Percentiles rank a stretch among this genome's conserved stretches.
phyloP scores from a whole-genome alignment of 2,888 invertebrate genomes.

The Melanargia galathea region DNA sequence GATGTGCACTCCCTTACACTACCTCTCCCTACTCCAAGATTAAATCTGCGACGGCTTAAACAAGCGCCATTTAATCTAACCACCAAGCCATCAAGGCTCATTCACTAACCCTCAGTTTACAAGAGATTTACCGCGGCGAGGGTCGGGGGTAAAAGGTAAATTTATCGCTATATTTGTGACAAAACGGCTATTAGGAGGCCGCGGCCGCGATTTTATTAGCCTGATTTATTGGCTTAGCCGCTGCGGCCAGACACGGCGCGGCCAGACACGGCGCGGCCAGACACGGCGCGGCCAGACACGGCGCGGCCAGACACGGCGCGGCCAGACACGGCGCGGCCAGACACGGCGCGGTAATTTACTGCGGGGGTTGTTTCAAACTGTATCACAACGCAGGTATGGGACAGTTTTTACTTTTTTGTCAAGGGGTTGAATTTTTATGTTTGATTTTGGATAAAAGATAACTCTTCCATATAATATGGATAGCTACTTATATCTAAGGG shows the following conservation, averaged over 20 bases:
- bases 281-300: neutral
- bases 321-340: neutral
- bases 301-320: too few species aligned
- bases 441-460: too few species aligned
- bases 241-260: neutral
- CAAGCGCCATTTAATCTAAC: constrained; percentile 4
- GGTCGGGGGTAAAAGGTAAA: constrained; percentile 35
- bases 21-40: too few species aligned
- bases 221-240: constrained; percentile 43
- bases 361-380: constrained; percentile 15
- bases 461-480: too few species aligned
- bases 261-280: neutral
- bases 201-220: constrained; percentile 44
- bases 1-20: too few species aligned
- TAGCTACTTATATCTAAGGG: too few species aligned
- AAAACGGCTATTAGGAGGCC: constrained; percentile 59
- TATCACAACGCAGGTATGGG: constrained; percentile 17
- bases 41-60: neutral
- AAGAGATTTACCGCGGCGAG: neutral
- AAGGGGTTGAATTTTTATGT: constrained; percentile 11
- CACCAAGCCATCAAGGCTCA: neutral
- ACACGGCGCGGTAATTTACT: constrained; percentile 15
- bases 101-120: neutral
- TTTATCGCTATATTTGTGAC: constrained; percentile 74
- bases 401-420: neutral